Evolutionary conservation across 2,888 invertebrate genomes (phyloP).

Genomic region (Tetropium fuscum): DNA sequence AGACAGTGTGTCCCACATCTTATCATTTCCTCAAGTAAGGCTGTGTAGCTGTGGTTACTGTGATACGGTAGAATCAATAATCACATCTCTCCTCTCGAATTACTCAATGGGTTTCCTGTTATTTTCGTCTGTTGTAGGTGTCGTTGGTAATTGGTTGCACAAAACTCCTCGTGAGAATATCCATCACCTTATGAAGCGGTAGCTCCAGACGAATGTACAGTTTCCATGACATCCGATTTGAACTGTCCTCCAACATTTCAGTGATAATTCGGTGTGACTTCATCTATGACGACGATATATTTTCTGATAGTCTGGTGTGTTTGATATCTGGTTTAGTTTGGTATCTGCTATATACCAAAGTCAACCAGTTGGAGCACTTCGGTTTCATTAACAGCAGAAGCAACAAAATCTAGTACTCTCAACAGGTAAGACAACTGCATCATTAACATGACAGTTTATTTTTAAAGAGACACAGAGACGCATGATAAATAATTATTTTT

Average conservation of each 20-base stretch:
- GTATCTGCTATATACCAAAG: too few species aligned
- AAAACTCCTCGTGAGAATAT: not conserved
- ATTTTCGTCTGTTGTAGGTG: not conserved
- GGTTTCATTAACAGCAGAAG: not conserved
- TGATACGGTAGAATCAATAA: conserved; percentile 10
- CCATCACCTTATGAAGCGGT: conserved; percentile 5
- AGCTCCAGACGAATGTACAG: conserved; percentile 8
- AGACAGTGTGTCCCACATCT: conserved; percentile 13
- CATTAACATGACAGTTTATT: too few species aligned
- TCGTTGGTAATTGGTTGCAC: not conserved
- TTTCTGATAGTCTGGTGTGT: not conserved
- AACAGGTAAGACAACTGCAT: too few species aligned
- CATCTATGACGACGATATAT: not conserved
- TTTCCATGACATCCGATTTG: conserved; percentile 16
- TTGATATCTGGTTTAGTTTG: too few species aligned
- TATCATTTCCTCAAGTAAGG: conserved; percentile 4
- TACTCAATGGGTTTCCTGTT: not conserved
- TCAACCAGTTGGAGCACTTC: not conserved
- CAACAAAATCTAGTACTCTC: too few species aligned
- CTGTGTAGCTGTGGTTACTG: conserved; percentile 5
- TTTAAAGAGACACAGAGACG: too few species aligned
- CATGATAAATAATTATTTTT: too few species aligned
- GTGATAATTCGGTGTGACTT: not conserved
- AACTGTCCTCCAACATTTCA: conserved; percentile 7
- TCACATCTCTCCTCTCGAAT: conserved; percentile 13